A percentile compares a stretch with the other conserved stretches of the same genome.
Evolutionary conservation across 2,113 vertebrate species (phyloP).

Genomic region (Xerus inauris): DNA sequence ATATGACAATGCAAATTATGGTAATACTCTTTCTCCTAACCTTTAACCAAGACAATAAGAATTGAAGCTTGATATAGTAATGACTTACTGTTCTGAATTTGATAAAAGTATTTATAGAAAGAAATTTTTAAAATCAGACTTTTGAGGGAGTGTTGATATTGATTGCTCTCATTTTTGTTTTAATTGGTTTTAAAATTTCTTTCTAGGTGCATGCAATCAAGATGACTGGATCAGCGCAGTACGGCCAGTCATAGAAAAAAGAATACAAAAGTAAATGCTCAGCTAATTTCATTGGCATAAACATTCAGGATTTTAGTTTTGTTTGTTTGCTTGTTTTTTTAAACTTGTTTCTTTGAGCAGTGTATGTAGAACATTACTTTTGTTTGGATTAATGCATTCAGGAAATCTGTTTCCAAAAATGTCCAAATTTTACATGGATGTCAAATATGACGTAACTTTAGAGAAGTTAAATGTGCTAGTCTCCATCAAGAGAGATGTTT

Average conservation of each 20-base stretch:
- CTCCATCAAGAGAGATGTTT: not conserved
- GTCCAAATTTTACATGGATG: not conserved
- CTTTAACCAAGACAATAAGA: not conserved
- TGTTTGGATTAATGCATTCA: conserved; percentile 12
- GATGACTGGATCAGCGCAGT: conserved; percentile 98
- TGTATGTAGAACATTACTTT: not conserved
- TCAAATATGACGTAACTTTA: not conserved
- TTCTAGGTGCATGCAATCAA: conserved; percentile 93
- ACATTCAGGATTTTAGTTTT: not conserved
- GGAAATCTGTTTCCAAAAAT: not conserved
- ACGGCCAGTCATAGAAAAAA: conserved; percentile 97
- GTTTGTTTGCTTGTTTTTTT: not conserved
- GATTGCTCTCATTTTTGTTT: conserved; percentile 22
- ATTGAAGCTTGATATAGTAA: not conserved
- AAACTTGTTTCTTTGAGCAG: not conserved
- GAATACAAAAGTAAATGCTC: conserved; percentile 97
- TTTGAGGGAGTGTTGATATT: not conserved
- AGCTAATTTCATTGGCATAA: not conserved
- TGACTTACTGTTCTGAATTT: not conserved
- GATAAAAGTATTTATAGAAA: not conserved
- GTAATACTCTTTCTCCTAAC: not conserved
- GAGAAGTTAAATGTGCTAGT: not conserved
- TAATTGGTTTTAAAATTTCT: not conserved
- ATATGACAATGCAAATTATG: not conserved
- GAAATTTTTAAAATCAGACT: not conserved